A percentile compares a stretch with the other conserved stretches of the same genome.
phyloP scores from a whole-genome alignment of 2,797 vertebrate genomes.

The Pyrocephalus nanus region DNA sequence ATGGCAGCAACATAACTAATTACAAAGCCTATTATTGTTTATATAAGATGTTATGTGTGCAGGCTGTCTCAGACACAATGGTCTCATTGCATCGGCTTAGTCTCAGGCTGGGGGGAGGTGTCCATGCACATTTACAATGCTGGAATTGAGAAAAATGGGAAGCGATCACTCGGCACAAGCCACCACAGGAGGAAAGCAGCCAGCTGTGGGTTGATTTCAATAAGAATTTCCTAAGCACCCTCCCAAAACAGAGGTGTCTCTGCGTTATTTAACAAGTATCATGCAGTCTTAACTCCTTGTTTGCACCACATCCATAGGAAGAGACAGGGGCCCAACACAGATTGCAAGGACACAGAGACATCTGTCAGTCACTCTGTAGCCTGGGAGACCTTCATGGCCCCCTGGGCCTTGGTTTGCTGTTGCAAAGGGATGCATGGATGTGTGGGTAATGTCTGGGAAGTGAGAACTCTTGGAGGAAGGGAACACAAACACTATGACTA shows the following conservation, averaged over 20 bases:
- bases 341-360: fast-evolving
- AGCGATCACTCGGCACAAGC: fast-evolving
- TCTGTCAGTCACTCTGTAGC: fast-evolving
- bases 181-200: neutral
- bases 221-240: neutral
- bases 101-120: neutral
- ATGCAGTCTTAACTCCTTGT: neutral
- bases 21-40: neutral
- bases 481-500: neutral
- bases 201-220: neutral
- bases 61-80: neutral
- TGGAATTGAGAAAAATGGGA: neutral
- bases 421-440: neutral
- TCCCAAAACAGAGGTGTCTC: neutral
- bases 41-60: neutral
- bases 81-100: neutral
- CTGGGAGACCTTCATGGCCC: fast-evolving
- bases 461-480: neutral
- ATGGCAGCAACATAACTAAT: neutral
- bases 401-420: neutral
- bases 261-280: fast-evolving
- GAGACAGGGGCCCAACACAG: fast-evolving
- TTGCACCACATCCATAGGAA: neutral
- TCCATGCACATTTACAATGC: neutral
- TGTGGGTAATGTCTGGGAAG: neutral